phyloP scores from a whole-genome alignment of 2,888 invertebrate genomes.

The Entomobrya proxima region DNA sequence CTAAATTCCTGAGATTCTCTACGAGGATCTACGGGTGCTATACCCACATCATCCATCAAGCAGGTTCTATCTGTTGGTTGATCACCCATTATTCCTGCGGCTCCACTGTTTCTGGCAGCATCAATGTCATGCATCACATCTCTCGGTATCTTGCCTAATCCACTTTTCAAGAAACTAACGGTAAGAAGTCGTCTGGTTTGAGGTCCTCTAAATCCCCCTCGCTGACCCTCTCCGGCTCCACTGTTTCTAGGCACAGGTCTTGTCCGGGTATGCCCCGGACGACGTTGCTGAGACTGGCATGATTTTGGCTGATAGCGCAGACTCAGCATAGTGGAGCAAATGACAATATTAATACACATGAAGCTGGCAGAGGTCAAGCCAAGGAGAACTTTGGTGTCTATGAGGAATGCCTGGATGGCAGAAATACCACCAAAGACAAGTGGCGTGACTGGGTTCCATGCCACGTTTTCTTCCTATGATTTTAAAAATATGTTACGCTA shows the following conservation, averaged over 20 bases:
- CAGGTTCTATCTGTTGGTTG: slow-evolving; percentile 71
- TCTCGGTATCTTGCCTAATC: slow-evolving; percentile 71
- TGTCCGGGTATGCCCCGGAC: slow-evolving; percentile 69
- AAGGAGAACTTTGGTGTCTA: slow-evolving; percentile 74
- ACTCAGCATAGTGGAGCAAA: slow-evolving; percentile 73
- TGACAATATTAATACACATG: slow-evolving; percentile 74
- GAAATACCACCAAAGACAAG: slow-evolving; percentile 73
- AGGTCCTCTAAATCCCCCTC: slow-evolving; percentile 37
- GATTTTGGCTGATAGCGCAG: slow-evolving; percentile 72
- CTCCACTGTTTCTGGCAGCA: slow-evolving; percentile 51
- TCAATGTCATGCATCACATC: slow-evolving; percentile 73
- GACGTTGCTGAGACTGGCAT: slow-evolving; percentile 55
- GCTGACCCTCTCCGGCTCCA: neutral
- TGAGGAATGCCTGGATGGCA: slow-evolving; percentile 71
- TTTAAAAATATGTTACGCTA: neutral
- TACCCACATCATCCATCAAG: slow-evolving; percentile 73
- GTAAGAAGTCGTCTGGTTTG: slow-evolving; percentile 72
- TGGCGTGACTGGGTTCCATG: slow-evolving; percentile 72
- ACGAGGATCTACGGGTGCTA: slow-evolving; percentile 72
- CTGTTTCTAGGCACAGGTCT: slow-evolving; percentile 56
- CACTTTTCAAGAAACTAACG: slow-evolving; percentile 73
- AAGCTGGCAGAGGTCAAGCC: slow-evolving; percentile 71
- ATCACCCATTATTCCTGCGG: slow-evolving; percentile 30
- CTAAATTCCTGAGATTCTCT: slow-evolving; percentile 73
- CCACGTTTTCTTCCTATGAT: slow-evolving; percentile 40